phyloP scores from a whole-genome alignment of 2,797 vertebrate species.

The Argya squamiceps region DNA sequence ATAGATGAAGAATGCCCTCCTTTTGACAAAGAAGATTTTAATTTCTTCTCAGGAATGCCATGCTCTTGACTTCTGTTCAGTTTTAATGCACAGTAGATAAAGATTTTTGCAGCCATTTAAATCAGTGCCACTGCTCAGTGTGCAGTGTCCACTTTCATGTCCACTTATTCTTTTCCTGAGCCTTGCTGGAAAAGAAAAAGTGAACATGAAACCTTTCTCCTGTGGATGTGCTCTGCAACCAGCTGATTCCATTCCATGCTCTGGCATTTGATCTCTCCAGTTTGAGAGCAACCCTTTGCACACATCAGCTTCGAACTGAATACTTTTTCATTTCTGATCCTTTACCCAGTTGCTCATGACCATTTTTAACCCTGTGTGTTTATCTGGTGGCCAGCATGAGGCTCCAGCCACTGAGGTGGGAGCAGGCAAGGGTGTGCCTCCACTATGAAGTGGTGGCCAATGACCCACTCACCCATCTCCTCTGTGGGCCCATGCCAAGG shows the following conservation, averaged over 20 bases:
- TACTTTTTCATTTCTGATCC: neutral
- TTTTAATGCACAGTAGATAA: neutral
- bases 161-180: too few relatives aligned
- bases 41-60: neutral
- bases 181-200: neutral
- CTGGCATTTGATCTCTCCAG: neutral
- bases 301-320: neutral
- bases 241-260: neutral
- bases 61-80: neutral
- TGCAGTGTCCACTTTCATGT: too few relatives aligned
- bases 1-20: neutral
- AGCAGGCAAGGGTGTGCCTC: neutral
- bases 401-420: neutral
- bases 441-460: accelerated
- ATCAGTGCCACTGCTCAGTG: neutral
- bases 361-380: neutral
- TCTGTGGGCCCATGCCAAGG: accelerated
- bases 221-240: neutral
- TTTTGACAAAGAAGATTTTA: neutral
- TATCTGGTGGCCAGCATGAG: neutral
- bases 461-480: neutral
- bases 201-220: neutral
- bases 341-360: neutral
- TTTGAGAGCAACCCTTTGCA: neutral
- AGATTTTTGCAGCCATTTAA: neutral